Evolutionary conservation across 2,888 invertebrate genomes (phyloP), one percentile per base, ranked within the genome.

Genomic region (Lasioglossum leucozonium): DNA sequence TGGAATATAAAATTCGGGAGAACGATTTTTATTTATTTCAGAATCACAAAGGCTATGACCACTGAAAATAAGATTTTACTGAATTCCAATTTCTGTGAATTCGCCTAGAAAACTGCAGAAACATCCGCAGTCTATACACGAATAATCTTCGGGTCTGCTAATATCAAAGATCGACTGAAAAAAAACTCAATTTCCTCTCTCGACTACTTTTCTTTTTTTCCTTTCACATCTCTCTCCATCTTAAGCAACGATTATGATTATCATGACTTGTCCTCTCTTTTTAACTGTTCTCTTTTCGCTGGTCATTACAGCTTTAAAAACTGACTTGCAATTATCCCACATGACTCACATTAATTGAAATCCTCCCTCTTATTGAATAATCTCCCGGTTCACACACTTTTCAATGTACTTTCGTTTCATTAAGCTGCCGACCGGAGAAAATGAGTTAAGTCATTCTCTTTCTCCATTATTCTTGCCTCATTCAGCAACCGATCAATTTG

Each of bases 361-460:
- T 26, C 71, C 71, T 71, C n/a, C 71, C 65, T 67, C 34, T 67
- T 4, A 67, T 67, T 67, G 34, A 67, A 67, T 37, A 37, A 71
- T 40, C 26, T 22, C 5, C 6, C n/a, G 22, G 34, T 37, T 58
- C 40, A 22, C 26, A 47, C 0, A 30, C 30, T 67, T 67, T 67
- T 67, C 37, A 22, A 67, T 67, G 34, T 67, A 37, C 65, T 37
- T 34, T 67, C 65, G 10, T 67, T 37, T 22, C 22, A 37, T 67
- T 67, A 67, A 67, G 22, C 65, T 22, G 65, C 34, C 34, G 34
- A 18, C 65, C 22, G 34, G 4, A 67, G 37, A 37, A 11, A 34
- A 67, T 4, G 10, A 67, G 65, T 67, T 22, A 37, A 67, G 34
- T 67, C 34, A 67, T 67, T 37, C 65, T 67, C 34, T 67, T 18